Evolutionary conservation across 2,888 invertebrate genomes (phyloP).

Genomic region (Phyllotreta striolata): DNA sequence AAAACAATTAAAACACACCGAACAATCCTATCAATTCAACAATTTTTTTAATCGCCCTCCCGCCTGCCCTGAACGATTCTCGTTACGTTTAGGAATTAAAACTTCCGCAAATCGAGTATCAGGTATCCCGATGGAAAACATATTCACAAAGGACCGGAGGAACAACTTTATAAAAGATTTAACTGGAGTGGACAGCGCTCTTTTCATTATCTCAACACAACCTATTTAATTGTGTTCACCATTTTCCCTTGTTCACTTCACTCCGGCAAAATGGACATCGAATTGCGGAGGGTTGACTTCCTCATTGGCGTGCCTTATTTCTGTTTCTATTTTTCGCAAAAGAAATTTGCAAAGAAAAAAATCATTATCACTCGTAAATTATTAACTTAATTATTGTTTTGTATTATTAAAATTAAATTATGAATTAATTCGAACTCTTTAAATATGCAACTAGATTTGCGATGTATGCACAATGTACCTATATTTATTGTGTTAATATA

Average conservation of each 20-base stretch:
- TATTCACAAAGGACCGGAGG: conserved; percentile 48
- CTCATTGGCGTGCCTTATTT: conserved; percentile 21
- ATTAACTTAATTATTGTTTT: too few relatives aligned
- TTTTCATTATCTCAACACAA: conserved; percentile 60
- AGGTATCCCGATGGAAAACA: conserved; percentile 37
- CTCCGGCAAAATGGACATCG: conserved; percentile 42
- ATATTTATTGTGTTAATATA: too few relatives aligned
- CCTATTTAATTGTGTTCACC: conserved; percentile 51
- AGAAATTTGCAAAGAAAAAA: too few relatives aligned
- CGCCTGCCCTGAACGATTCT: background rate
- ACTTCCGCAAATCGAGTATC: conserved; percentile 44
- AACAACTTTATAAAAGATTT: conserved; percentile 57
- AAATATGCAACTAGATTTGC: too few relatives aligned
- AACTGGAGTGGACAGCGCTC: conserved; percentile 58
- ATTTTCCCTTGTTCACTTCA: conserved; percentile 47
- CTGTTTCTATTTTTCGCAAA: too few relatives aligned
- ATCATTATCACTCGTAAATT: too few relatives aligned
- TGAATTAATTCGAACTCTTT: too few relatives aligned
- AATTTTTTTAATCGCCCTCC: background rate
- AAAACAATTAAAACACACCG: too few relatives aligned
- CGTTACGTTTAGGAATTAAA: conserved; percentile 12
- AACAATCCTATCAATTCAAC: background rate
- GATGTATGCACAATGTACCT: too few relatives aligned
- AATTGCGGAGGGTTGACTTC: conserved; percentile 33
- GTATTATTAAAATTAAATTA: too few relatives aligned